phyloP scores from a whole-genome alignment of 2,113 vertebrate species.

The Laticauda colubrina region DNA sequence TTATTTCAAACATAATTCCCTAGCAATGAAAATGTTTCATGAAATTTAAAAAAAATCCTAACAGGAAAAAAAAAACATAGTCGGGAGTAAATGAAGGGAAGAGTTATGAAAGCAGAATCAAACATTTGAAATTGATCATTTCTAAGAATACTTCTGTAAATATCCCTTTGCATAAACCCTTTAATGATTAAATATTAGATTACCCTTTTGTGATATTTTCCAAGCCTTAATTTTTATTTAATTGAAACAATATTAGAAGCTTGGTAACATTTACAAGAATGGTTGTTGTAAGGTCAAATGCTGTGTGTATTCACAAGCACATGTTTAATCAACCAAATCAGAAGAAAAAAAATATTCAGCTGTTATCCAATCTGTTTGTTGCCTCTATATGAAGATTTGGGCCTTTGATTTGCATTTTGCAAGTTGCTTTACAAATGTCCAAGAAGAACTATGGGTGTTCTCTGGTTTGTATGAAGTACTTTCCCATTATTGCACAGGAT shows the following conservation, averaged over 20 bases:
- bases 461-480: neutral
- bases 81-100: neutral
- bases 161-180: slow-evolving; percentile 65
- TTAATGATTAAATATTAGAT: slow-evolving; percentile 76
- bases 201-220: slow-evolving; percentile 80
- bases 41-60: neutral
- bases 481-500: neutral
- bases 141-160: slow-evolving; percentile 63
- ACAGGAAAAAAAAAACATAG: neutral
- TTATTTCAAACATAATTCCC: neutral
- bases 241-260: slow-evolving; percentile 71
- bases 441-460: neutral
- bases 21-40: neutral
- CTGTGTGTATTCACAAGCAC: slow-evolving; percentile 62
- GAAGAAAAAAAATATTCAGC: slow-evolving; percentile 53
- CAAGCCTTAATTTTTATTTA: slow-evolving; percentile 80
- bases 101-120: slow-evolving; percentile 26
- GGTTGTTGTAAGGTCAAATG: slow-evolving; percentile 59
- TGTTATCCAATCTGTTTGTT: slow-evolving; percentile 36
- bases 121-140: slow-evolving; percentile 25
- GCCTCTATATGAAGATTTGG: slow-evolving; percentile 33
- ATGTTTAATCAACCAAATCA: slow-evolving; percentile 68
- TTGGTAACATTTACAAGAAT: slow-evolving; percentile 74
- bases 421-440: neutral
- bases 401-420: neutral